A percentile compares a stretch with the other conserved stretches of the same genome.
These are phyloP conservation scores for Whitmania pigra DNA, from an alignment of 1,140 invertebrate genomes.

Conservation along the genomic window DNA sequence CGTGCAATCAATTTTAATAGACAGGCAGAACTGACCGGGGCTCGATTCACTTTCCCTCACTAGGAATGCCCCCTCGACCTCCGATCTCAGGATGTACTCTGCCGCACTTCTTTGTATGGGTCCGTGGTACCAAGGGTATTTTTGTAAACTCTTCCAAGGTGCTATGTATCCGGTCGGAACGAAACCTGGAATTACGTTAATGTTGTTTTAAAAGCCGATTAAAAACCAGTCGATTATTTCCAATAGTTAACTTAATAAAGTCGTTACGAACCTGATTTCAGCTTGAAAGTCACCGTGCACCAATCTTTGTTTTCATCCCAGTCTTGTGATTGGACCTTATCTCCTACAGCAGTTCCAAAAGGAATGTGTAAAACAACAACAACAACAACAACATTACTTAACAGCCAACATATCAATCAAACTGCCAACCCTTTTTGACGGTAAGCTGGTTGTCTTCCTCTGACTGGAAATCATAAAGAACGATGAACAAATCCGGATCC, in stretches of 20 bases:
- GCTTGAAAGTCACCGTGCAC: too few species aligned
- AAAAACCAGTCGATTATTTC: too few species aligned
- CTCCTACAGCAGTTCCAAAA: too few species aligned
- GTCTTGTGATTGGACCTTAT: too few species aligned
- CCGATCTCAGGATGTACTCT: conserved; percentile 90
- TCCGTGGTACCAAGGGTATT: conserved; percentile 91
- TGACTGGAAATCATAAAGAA: conserved; percentile 92
- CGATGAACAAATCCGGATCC: conserved; percentile 73
- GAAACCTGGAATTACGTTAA: conserved; percentile 59
- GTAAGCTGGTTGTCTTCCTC: conserved; percentile 90
- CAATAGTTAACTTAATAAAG: too few species aligned
- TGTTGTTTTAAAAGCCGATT: too few species aligned
- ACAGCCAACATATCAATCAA: too few species aligned
- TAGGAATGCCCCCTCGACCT: conserved; percentile 95
- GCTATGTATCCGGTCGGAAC: conserved; percentile 96
- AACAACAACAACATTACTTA: too few species aligned
- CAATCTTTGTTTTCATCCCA: too few species aligned
- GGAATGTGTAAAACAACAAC: too few species aligned
- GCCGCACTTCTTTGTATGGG: conserved; percentile 86
- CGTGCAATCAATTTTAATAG: conserved; percentile 68
- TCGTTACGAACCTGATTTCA: too few species aligned
- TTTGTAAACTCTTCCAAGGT: conserved; percentile 90
- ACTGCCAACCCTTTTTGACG: conserved; percentile 72
- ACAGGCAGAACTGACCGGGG: conserved; percentile 91
- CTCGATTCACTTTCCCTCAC: conserved; percentile 92